phyloP scores from a whole-genome alignment of 2,797 vertebrate species.

The Neomorphus geoffroyi region DNA sequence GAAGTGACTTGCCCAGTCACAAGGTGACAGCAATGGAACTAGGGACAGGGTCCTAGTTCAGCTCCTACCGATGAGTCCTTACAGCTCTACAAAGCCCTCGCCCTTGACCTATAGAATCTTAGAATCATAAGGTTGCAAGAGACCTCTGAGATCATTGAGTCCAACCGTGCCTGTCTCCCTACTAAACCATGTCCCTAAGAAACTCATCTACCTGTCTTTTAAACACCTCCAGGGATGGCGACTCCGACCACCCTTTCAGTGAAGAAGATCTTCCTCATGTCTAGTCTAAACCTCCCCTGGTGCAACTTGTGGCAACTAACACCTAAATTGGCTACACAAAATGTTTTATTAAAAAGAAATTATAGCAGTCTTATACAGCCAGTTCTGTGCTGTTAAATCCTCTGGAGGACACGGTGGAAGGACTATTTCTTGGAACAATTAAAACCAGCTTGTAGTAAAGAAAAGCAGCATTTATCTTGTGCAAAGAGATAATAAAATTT shows the following conservation, averaged over 20 bases:
- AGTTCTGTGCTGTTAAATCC: not conserved
- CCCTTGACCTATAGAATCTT: not conserved
- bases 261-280: too few relatives aligned
- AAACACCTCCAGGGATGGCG: too few relatives aligned
- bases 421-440: not conserved
- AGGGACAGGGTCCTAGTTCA: not conserved
- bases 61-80: not conserved
- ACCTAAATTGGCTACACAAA: not conserved
- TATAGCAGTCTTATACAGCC: not conserved
- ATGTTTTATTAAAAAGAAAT: not conserved
- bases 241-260: too few relatives aligned
- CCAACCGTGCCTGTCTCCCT: too few relatives aligned
- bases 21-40: not conserved
- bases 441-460: not conserved
- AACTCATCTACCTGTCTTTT: too few relatives aligned
- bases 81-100: not conserved
- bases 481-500: not conserved
- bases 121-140: too few relatives aligned
- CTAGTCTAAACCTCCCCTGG: too few relatives aligned
- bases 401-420: rapidly evolving
- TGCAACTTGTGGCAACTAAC: too few relatives aligned
- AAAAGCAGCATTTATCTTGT: rapidly evolving
- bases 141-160: too few relatives aligned
- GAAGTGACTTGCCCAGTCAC: not conserved
- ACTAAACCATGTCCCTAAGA: too few relatives aligned